Conservation (phyloP, 2,113 vertebrate genomes). For the Apeltes quadracus region DNA sequence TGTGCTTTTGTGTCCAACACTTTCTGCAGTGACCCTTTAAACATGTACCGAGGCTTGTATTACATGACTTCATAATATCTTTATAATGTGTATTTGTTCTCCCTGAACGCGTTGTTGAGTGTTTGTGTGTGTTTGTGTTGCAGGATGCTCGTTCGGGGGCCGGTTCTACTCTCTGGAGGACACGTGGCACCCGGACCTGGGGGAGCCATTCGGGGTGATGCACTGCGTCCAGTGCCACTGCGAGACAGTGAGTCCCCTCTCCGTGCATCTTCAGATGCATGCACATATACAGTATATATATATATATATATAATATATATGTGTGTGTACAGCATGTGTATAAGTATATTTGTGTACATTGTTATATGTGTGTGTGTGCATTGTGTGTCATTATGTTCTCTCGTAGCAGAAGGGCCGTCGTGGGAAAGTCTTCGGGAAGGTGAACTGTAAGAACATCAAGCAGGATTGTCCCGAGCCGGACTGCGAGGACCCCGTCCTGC, state of each 20-base stretch:
- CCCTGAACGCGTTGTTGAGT: too few species aligned
- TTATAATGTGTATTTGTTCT: constrained; percentile 14
- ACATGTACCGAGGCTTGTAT: too few species aligned
- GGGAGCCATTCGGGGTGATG: constrained; percentile 96
- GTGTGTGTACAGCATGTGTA: too few species aligned
- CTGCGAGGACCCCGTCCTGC: constrained; percentile 84
- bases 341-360: background rate
- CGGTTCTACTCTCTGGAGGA: constrained; percentile 90
- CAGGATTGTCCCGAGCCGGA: constrained; percentile 86
- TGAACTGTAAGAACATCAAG: constrained; percentile 93
- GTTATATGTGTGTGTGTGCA: background rate
- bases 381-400: background rate
- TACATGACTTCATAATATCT: background rate
- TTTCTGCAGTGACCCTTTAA: background rate
- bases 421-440: constrained; percentile 79
- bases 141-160: constrained; percentile 93
- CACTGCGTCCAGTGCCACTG: constrained; percentile 93
- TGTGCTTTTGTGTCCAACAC: background rate
- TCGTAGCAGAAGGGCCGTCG: constrained; percentile 83
- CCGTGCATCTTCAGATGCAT: too few species aligned
- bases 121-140: constrained; percentile 38
- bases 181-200: constrained; percentile 95
- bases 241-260: constrained; percentile 83
- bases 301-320: background rate
- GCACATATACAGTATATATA: too few species aligned